Base-by-base conservation (phyloP, 2,888 invertebrate genomes). In the Eugnorisma glareosa region DNA sequence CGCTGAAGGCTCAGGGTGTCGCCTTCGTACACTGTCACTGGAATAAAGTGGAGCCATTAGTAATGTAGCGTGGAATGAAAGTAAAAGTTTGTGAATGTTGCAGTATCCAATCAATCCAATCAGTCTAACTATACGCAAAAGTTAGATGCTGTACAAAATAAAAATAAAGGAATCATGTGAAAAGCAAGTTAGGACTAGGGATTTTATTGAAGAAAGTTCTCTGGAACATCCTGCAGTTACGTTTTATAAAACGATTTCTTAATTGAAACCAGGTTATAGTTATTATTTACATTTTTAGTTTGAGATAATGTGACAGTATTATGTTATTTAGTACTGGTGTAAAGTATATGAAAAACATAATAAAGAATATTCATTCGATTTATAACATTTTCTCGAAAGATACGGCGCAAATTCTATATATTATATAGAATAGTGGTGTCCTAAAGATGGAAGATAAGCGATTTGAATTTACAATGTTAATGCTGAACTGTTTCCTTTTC, bases 21-120 rank as follows among this genome's bases (percentile, higher is more conserved):
- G 35, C 99, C 99, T 90, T 98, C 98, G 95, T 98, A 98, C 87
- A 98, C 98, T 83, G 97, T 97, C 90, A 98, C 99, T 98, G 97
- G 48, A 97, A 97, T 88, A 93, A 93, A 77, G 31, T 7, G 24
- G 11, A 37, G 2, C 21, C 5, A 8, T 82, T 31, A 82, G 40
- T 28, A 18, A 57, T 35, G 0, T 1, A 28, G 28, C n/a, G 28
- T n/a, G 21, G 6, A 61, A 37, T 35, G 2, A 45, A 28, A 28
- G 15, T n/a, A 59, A 31, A 10, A 35, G 31, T 1, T 43, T 15
- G 1, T 8, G 18, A 68, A 10, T 2, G 59, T 61, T 10, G 18
- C 21, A 61, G 8, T 31, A 2, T 24, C n/a, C n/a, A n/a, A n/a
- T n/a, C n/a, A n/a, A n/a, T 2, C 1, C 2, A 2, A 37, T n/a